Base-by-base conservation (phyloP, 2,888 invertebrate species). In the Caenorhabditis wallacei region DNA sequence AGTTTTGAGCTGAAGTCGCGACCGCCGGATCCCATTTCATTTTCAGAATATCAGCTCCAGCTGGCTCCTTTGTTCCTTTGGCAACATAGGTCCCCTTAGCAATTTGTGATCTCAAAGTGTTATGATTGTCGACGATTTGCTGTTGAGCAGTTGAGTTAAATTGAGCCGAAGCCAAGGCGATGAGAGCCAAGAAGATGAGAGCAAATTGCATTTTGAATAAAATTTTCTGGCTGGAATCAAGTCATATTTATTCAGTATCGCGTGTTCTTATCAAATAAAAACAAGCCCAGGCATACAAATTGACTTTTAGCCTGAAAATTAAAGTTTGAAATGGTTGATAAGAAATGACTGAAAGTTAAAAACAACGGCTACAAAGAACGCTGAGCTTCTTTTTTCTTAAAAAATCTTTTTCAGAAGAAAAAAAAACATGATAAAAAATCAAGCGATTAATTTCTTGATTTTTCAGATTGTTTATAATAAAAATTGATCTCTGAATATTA, bases 81-180 rank as follows among this genome's bases (percentile, higher is more conserved):
- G 61, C 61, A 16, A 46, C 46, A 26, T 63, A 63, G 5, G 46
- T 63, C 22, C 61, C 61, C n/a, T 63, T 43, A n/a, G 61, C 61
- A 46, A 63, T 63, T 5, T n/a, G n/a, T 26, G 61, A 63, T 63
- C 61, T 63, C 46, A 63, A 26, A 24, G 7, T 63, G 61, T 63
- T 63, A 26, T 63, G 61, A 8, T 43, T 46, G 26, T 40, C 61
- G 1, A 63, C 61, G 26, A 63, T 63, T n/a, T 63, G 61, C 10
- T 46, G 46, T 46, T 46, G 43, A 63, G 61, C 61, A 43, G 61
- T 63, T 13, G 43, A n/a, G 16, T 46, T 63, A 26, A 63, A 63
- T 43, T 63, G 61, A 11, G 61, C 61, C 43, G n/a, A 7, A 40
- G 26, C 20, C 26, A 48, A n/a, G 11, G 48, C 63, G 35, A 64